These are phyloP conservation scores for Heliconius erato DNA, from an alignment of 2,888 invertebrate species.

Conservation along the genomic window DNA sequence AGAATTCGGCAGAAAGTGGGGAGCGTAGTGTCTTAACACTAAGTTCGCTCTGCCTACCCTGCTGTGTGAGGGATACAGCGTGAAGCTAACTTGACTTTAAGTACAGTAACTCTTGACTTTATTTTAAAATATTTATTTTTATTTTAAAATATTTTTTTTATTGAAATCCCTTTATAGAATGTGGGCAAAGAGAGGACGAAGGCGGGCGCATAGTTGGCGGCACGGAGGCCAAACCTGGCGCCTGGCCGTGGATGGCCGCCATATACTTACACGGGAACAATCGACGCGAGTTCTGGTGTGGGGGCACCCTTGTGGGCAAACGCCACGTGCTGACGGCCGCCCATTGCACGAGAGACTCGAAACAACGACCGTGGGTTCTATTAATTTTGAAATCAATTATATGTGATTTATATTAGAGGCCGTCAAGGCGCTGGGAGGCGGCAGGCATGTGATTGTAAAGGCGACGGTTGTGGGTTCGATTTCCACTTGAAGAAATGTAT, in stretches of 20 bases:
- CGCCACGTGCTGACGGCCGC: constrained; percentile 95
- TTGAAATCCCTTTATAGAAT: constrained; percentile 82
- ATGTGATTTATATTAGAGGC: too few species aligned
- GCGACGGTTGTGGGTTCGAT: too few species aligned
- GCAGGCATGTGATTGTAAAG: too few species aligned
- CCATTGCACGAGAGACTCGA: constrained; percentile 96
- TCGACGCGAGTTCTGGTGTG: constrained; percentile 97
- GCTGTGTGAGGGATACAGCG: too few species aligned
- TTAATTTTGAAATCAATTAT: not conserved
- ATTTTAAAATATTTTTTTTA: not conserved
- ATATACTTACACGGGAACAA: constrained; percentile 95
- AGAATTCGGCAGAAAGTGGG: too few species aligned
- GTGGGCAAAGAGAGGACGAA: constrained; percentile 93
- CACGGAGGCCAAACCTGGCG: constrained; percentile 92
- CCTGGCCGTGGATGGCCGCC: constrained; percentile 99
- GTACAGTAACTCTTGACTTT: too few species aligned
- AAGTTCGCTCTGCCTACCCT: too few species aligned
- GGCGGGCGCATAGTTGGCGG: constrained; percentile 97
- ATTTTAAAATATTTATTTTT: too few species aligned
- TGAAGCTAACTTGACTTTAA: too few species aligned
- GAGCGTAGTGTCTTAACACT: too few species aligned
- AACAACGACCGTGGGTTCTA: constrained; percentile 92
- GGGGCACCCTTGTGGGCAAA: constrained; percentile 93
- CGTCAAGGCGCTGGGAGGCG: too few species aligned
- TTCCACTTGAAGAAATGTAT: too few species aligned